Evolutionary conservation across 2,888 invertebrate genomes (phyloP).

Genomic region (Drosophila prolongata): DNA sequence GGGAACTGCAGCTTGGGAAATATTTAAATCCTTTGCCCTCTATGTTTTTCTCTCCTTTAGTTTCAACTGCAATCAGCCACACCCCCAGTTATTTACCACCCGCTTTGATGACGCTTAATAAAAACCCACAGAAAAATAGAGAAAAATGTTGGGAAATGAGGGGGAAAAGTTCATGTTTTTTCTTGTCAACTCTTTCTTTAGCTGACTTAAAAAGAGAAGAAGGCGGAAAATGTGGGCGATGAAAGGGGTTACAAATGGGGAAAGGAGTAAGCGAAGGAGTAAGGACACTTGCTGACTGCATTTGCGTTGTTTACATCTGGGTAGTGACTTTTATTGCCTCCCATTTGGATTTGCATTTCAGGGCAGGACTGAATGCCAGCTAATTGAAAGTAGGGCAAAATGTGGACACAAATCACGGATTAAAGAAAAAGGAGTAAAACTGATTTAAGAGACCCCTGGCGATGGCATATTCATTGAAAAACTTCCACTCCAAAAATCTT

Average conservation of each 20-base stretch:
- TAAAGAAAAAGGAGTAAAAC: neutral
- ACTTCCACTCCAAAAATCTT: neutral
- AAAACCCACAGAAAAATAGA: conserved; percentile 14
- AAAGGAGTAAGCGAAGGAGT: neutral
- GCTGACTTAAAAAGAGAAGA: neutral
- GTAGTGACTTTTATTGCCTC: conserved; percentile 46
- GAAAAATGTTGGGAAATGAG: neutral
- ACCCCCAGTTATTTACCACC: conserved; percentile 10
- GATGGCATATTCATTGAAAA: neutral
- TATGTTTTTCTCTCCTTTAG: neutral
- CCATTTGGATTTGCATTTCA: conserved; percentile 37
- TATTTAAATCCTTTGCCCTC: conserved; percentile 34
- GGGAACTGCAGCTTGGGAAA: conserved; percentile 30
- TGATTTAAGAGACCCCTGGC: neutral
- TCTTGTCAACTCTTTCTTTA: conserved; percentile 24
- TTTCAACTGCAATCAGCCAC: conserved; percentile 44
- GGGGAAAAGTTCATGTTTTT: conserved; percentile 14
- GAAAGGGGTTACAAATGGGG: neutral
- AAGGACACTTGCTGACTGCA: conserved; percentile 15
- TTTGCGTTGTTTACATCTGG: conserved; percentile 39
- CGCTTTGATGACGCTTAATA: conserved; percentile 35
- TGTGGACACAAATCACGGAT: neutral
- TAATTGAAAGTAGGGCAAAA: conserved; percentile 6
- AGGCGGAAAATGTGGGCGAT: neutral
- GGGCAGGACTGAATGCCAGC: neutral